Conservation (phyloP, 1,140 invertebrate species). For the Paraescarpia echinospica region DNA sequence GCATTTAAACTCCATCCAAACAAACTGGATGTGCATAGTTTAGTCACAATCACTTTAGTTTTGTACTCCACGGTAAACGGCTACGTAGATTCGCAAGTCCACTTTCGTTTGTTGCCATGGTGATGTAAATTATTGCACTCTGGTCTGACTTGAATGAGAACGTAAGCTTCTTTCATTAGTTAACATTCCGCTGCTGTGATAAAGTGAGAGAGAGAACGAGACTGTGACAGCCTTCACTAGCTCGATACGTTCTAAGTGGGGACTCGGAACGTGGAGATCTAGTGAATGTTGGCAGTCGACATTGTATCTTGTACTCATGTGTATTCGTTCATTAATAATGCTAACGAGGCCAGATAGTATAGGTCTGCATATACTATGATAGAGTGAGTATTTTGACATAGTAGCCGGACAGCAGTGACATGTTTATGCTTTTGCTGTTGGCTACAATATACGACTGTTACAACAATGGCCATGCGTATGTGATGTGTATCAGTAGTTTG, state of each 20-base stretch:
- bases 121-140: neutral
- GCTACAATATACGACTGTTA: neutral
- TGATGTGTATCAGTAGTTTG: neutral
- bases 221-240: neutral
- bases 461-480: neutral
- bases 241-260: neutral
- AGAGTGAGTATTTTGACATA: neutral
- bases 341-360: neutral
- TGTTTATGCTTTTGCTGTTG: neutral
- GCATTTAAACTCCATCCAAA: neutral
- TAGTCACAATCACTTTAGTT: neutral
- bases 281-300: neutral
- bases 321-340: neutral
- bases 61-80: neutral
- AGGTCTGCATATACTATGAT: neutral
- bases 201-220: neutral
- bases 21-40: neutral
- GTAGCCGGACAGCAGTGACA: neutral
- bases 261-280: neutral
- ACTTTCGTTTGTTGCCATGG: conserved; percentile 3
- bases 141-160: neutral
- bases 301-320: neutral
- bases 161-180: neutral
- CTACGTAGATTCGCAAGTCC: no score
- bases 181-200: conserved; percentile 4